These are phyloP conservation scores for Amphimedon queenslandica DNA, from an alignment of 37 sponge, comb jelly and placozoan species.

Conservation along the genomic window DNA sequence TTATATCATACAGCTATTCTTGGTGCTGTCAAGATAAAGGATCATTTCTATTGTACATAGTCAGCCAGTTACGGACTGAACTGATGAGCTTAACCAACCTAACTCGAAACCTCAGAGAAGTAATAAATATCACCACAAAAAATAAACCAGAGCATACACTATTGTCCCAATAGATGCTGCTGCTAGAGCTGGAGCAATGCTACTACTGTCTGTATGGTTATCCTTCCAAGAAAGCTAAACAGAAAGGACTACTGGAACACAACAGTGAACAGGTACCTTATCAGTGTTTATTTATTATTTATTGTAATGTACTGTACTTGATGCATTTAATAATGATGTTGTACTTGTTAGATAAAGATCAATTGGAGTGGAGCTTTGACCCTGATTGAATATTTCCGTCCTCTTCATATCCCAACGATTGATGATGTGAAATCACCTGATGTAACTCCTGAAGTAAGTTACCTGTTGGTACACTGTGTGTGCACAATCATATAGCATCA, in stretches of 20 bases:
- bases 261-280: conserved; percentile 37
- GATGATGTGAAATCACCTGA: conserved; percentile 44
- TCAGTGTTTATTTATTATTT: not conserved
- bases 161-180: conserved; percentile 24
- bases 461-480: not conserved
- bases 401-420: conserved; percentile 39
- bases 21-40: conserved; percentile 62
- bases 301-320: not conserved
- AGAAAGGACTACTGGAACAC: conserved; percentile 40
- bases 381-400: conserved; percentile 55
- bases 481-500: no score
- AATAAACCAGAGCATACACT: not conserved
- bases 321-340: no score
- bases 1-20: conserved; percentile 14
- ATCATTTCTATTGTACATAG: conserved; percentile 27
- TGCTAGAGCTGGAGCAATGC: conserved; percentile 76
- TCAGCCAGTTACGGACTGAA: conserved; percentile 33
- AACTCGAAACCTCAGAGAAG: conserved; percentile 46
- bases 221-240: conserved; percentile 65
- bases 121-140: conserved; percentile 13
- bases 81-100: conserved; percentile 32
- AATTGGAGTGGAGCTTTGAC: conserved; percentile 56
- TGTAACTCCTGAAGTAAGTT: conserved; percentile 51
- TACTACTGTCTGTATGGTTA: conserved; percentile 78
- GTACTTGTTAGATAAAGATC: conserved; percentile 38